Evolutionary conservation across 23 tunicate genomes (phyloP), one percentile per base, ranked within the genome.

Genomic region (Ciona savignyi): DNA sequence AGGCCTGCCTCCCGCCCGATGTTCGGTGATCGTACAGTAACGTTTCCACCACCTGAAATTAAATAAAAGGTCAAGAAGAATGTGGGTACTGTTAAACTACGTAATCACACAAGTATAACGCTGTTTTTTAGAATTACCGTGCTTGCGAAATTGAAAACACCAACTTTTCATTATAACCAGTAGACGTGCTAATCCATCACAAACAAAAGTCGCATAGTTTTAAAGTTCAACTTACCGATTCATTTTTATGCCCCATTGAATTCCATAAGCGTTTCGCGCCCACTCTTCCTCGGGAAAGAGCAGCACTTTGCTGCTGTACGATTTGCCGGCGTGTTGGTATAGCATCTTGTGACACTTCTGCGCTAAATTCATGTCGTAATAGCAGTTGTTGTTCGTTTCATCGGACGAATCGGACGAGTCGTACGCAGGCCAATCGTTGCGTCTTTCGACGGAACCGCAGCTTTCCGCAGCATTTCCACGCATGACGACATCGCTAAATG

Each of bases 241-340:
- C 62, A 84, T 34, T 71, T 84, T 84, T 25, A 84, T 77, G 21
- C 71, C 77, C 90, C 90, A 84, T 63, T 84, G 90, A 63, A 84
- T 83, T 33, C 78, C 81, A 3, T 62, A 62, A 4, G 90, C 90
- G 35, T 77, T 84, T 63, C 71, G 70, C 27, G 90, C 90, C 90
- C 90, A 84, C 34, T 77, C 90, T 33, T 84, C 90, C 63, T 84
- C 90, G 1, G 90, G 90, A 30, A 68, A 77, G 1, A 84, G 76
- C 29, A 84, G 21, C 19, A 84, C 78, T 24, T 72, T 65, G 2
- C 68, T 71, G 76, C 84, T 83, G 1, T 68, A 20, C 23, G 66
- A 69, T 48, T 77, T 77, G 1, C 72, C 67, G 25, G 76, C 69
- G 60, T 73, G 67, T n/a, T 73, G 77, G 60, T 66, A 66, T 11